Evolutionary conservation across 1,140 invertebrate genomes (phyloP), one percentile per base, ranked within the genome.

Genomic region (Drosophila lini): DNA sequence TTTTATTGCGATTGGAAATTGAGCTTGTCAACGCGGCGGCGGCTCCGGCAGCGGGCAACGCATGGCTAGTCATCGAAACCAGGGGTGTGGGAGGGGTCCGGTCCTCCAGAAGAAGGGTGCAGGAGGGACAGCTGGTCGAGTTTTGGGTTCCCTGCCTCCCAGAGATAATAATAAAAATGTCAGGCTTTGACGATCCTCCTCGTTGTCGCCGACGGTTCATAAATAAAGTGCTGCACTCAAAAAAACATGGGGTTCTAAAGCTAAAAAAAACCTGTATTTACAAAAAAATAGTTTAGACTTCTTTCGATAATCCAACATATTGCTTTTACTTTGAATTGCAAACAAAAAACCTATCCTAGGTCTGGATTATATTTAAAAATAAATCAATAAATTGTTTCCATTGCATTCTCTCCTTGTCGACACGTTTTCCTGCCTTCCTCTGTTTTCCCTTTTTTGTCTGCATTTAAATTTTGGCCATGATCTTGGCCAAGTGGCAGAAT

Each of bases 1-100:
- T 89, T 89, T 89, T 89, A 89, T 89, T 89, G 84, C 84, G 84
- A 89, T 89, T 89, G 84, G 80, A 89, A 89, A 89, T 89, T 89
- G 84, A 90, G 84, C 84, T 89, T 89, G 84, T 89, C 84, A 89
- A 89, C 84, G 84, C 81, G 81, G 48, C 81, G 77, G 28, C n/a
- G 28, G 73, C 80, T 69, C 63, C 61, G 77, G 80, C 81, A 70
- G 64, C 50, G 78, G 80, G 84, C 80, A 64, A 78, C 84, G 84
- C 85, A 75, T 84, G 84, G 81, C 80, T 88, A 89, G 83, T 67
- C 63, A 89, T 59, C 53, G 60, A 62, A 71, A 45, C 41, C 62
- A 34, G 3, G 5, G 38, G 50, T 28, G 73, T 19, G 47, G 62
- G 40, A 52, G 38, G 59, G 57, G 41, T 40, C n/a, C 36, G n/a